Conservation (phyloP, 2,797 vertebrate genomes). For the Tragelaphus oryx region DNA sequence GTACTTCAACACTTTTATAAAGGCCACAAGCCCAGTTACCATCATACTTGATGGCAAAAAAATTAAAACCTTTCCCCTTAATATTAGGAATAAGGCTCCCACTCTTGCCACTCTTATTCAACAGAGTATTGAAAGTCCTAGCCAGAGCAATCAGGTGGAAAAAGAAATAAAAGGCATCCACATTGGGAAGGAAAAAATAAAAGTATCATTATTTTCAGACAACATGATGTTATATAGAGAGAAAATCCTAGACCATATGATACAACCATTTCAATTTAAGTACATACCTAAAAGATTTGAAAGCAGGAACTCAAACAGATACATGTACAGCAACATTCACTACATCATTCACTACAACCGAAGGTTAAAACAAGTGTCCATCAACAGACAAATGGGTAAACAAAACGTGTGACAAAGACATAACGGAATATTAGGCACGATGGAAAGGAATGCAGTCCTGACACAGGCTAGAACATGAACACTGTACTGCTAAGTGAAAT, state of each 20-base stretch:
- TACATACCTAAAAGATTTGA: not conserved
- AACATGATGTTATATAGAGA: not conserved
- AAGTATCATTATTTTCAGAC: not conserved
- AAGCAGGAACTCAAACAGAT: not conserved
- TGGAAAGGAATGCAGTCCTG: not conserved
- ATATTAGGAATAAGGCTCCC: not conserved
- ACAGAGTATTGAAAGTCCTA: not conserved
- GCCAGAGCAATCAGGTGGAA: not conserved
- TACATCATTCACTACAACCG: not conserved
- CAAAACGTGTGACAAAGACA: fast-evolving
- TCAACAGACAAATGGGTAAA: not conserved
- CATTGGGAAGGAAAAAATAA: not conserved
- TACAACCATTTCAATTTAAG: not conserved
- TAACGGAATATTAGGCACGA: fast-evolving
- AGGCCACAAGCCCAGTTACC: not conserved
- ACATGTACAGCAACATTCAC: not conserved
- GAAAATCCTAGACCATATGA: not conserved
- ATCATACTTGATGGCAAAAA: not conserved
- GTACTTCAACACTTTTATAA: not conserved
- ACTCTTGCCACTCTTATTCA: not conserved
- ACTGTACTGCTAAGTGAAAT: not conserved
- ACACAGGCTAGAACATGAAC: not conserved
- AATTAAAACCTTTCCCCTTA: not conserved
- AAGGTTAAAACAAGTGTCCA: not conserved
- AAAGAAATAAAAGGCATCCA: not conserved